These are phyloP conservation scores for Sapajus apella DNA, from an alignment of 2,113 vertebrate species.

Conservation along the genomic window DNA sequence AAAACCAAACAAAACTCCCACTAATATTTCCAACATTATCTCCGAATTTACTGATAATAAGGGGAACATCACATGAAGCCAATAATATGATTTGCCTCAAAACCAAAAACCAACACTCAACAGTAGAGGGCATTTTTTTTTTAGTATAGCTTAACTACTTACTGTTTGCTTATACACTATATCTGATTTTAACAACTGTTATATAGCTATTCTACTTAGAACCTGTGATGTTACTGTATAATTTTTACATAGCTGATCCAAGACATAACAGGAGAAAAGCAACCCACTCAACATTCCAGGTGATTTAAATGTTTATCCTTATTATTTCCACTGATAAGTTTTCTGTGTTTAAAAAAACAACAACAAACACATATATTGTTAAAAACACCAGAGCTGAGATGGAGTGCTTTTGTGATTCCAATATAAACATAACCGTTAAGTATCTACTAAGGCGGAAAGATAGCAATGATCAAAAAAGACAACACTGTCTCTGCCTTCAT, in stretches of 20 bases:
- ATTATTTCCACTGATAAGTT: not conserved
- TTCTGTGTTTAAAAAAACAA: not conserved
- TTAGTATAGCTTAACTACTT: not conserved
- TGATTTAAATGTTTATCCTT: not conserved
- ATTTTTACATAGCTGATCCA: conserved; percentile 34
- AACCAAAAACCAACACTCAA: not conserved
- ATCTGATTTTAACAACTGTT: conserved; percentile 20
- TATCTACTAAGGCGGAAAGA: conserved; percentile 19
- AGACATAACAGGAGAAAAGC: conserved; percentile 1
- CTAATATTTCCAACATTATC: conserved; percentile 31
- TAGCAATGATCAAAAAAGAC: not conserved
- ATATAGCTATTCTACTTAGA: conserved; percentile 15
- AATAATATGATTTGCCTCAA: not conserved
- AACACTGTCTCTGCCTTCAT: not conserved
- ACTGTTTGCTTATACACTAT: not conserved
- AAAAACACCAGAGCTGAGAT: conserved; percentile 18
- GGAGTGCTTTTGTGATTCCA: conserved; percentile 13
- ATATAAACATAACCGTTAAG: not conserved
- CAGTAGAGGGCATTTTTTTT: not conserved
- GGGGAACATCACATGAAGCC: not conserved
- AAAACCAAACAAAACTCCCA: not conserved
- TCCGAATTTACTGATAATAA: conserved; percentile 31
- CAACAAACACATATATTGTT: not conserved
- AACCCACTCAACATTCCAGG: conserved; percentile 16
- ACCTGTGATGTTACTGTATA: conserved; percentile 3